Evolutionary conservation across 2,888 invertebrate genomes (phyloP).

Genomic region (Aporophyla nigra): DNA sequence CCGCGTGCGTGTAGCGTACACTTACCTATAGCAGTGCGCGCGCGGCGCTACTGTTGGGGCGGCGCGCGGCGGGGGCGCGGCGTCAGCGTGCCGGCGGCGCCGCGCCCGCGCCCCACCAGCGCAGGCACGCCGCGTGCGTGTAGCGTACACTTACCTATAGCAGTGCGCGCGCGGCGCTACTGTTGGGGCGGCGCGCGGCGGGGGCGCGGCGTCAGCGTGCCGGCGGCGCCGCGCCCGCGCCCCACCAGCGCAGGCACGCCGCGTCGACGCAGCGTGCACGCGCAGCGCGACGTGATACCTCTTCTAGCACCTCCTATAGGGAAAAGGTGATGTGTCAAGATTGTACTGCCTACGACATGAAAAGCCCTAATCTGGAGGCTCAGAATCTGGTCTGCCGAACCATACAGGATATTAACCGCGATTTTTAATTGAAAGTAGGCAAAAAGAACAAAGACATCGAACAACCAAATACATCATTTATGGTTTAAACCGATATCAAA

Average conservation of each 20-base stretch:
- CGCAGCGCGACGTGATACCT: constrained; percentile 96
- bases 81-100: constrained; percentile 72
- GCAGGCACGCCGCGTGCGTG: constrained; percentile 81
- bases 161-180: constrained; percentile 72
- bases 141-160: constrained; percentile 57
- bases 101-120: constrained; percentile 70
- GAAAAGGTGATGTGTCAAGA: neutral
- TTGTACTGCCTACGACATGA: too few relatives aligned
- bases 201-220: constrained; percentile 78
- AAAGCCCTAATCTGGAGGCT: too few relatives aligned
- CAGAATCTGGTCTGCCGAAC: too few relatives aligned
- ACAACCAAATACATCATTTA: too few relatives aligned
- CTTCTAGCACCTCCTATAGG: constrained; percentile 97
- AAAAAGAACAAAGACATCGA: neutral
- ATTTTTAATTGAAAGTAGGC: neutral
- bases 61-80: too few relatives aligned
- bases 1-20: too few relatives aligned
- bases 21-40: too few relatives aligned
- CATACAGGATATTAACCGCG: neutral
- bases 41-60: too few relatives aligned
- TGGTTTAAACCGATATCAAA: neutral
- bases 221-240: constrained; percentile 74
- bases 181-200: constrained; percentile 67
- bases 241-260: constrained; percentile 96
- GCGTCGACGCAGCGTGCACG: constrained; percentile 97